Conservation (phyloP, 2,797 vertebrate species). For the Sardinella longiceps region DNA sequence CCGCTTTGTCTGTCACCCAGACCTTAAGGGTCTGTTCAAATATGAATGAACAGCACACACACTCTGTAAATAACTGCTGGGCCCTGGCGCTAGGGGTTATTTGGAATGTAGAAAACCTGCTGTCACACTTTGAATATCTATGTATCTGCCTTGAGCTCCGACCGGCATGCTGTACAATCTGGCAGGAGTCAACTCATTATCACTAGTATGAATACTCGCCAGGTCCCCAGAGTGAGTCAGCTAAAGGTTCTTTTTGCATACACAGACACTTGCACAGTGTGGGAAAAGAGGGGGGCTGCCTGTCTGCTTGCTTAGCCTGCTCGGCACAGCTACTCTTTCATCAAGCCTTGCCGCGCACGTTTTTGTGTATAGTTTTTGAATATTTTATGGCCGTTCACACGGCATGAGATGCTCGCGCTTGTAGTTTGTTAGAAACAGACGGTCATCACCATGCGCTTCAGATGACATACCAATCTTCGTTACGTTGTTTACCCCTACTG, state of each 20-base stretch:
- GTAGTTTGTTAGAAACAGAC: background rate
- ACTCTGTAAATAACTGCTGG: constrained; percentile 79
- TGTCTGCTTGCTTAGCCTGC: background rate
- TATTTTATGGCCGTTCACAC: constrained; percentile 12
- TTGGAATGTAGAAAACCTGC: constrained; percentile 80
- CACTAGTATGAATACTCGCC: constrained; percentile 49
- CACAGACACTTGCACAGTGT: background rate
- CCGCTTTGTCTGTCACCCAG: constrained; percentile 73
- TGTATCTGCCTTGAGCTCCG: constrained; percentile 67
- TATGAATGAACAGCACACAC: constrained; percentile 75
- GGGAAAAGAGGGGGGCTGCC: background rate
- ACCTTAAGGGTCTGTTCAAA: constrained; percentile 77
- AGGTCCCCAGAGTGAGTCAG: constrained; percentile 50
- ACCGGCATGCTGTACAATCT: constrained; percentile 56
- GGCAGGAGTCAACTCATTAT: constrained; percentile 55
- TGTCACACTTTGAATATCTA: constrained; percentile 76
- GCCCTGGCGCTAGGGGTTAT: constrained; percentile 73
- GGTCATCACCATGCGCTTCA: background rate
- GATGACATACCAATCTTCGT: constrained; percentile 8
- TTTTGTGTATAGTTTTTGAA: background rate
- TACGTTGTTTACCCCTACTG: background rate
- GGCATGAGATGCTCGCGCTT: background rate
- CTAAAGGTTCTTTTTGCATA: constrained; percentile 45
- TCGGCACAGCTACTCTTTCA: background rate
- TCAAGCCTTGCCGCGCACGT: background rate